phyloP scores from a whole-genome alignment of 2,888 invertebrate species.

The Scaptomyza caliginosa region DNA sequence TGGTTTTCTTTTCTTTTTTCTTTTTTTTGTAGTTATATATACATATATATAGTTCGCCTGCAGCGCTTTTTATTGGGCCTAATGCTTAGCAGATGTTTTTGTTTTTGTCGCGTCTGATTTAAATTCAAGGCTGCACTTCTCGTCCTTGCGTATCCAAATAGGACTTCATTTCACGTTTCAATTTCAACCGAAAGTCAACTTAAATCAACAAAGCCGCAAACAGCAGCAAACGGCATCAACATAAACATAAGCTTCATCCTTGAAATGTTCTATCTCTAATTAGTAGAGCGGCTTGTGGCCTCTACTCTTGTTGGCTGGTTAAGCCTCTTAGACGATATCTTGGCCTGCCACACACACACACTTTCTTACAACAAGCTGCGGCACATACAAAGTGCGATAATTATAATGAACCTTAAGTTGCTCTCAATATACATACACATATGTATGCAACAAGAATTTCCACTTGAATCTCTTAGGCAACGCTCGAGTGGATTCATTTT shows the following conservation, averaged over 20 bases:
- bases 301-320: background rate
- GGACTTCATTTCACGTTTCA: slow-evolving; percentile 37
- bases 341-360: slow-evolving; percentile 21
- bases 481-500: background rate
- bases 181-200: slow-evolving; percentile 35
- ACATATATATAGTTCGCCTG: background rate
- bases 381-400: slow-evolving; percentile 12
- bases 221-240: background rate
- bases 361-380: slow-evolving; percentile 3
- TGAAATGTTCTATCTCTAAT: slow-evolving; percentile 43
- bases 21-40: slow-evolving; percentile 2
- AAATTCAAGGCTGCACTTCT: slow-evolving; percentile 37
- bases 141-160: slow-evolving; percentile 34
- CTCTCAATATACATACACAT: slow-evolving; percentile 31
- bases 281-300: slow-evolving; percentile 33
- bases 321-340: slow-evolving; percentile 20
- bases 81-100: slow-evolving; percentile 23
- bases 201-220: slow-evolving; percentile 37
- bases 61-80: background rate
- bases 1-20: too few species aligned
- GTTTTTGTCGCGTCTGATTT: slow-evolving; percentile 25
- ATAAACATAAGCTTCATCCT: slow-evolving; percentile 17
- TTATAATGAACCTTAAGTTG: slow-evolving; percentile 43
- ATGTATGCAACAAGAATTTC: background rate
- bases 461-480: background rate